A percentile compares a stretch with the other conserved stretches of the same genome.
Conservation (phyloP, 1,140 invertebrate genomes). For the Pararge aegeria region DNA sequence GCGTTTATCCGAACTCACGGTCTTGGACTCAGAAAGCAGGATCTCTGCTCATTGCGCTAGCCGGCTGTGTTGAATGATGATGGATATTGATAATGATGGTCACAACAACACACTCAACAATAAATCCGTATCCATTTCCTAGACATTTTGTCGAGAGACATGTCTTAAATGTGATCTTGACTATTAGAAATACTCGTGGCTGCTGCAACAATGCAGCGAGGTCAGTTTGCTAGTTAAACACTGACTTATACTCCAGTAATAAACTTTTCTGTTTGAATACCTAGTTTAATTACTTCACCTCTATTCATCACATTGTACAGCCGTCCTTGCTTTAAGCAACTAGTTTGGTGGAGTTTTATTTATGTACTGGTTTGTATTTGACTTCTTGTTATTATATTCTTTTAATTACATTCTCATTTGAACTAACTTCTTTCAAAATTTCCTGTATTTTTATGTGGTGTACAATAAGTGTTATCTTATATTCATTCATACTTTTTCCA, state of each 20-base stretch:
- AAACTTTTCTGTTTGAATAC: conserved; percentile 7
- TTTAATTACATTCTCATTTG: too few species aligned
- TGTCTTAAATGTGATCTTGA: neutral
- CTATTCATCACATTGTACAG: neutral
- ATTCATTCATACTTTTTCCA: too few species aligned
- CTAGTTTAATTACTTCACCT: conserved; percentile 2
- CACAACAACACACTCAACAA: too few species aligned
- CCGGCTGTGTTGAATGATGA: too few species aligned
- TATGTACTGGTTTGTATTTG: neutral
- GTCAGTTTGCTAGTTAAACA: conserved; percentile 2
- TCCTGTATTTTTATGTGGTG: too few species aligned
- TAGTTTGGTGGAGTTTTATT: neutral
- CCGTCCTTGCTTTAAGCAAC: neutral
- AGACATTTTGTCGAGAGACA: neutral
- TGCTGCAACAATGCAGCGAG: neutral
- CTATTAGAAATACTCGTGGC: neutral
- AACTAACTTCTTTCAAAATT: too few species aligned
- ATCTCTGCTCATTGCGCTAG: too few species aligned
- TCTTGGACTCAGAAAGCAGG: too few species aligned
- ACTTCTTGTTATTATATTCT: neutral
- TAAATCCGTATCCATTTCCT: too few species aligned
- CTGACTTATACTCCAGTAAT: neutral
- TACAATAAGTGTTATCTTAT: too few species aligned
- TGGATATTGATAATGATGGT: too few species aligned
- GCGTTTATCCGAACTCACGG: too few species aligned